Percentiles rank a stretch among this genome's conserved stretches.
phyloP scores from a whole-genome alignment of 2,888 invertebrate genomes.

The Lasioglossum morio region DNA sequence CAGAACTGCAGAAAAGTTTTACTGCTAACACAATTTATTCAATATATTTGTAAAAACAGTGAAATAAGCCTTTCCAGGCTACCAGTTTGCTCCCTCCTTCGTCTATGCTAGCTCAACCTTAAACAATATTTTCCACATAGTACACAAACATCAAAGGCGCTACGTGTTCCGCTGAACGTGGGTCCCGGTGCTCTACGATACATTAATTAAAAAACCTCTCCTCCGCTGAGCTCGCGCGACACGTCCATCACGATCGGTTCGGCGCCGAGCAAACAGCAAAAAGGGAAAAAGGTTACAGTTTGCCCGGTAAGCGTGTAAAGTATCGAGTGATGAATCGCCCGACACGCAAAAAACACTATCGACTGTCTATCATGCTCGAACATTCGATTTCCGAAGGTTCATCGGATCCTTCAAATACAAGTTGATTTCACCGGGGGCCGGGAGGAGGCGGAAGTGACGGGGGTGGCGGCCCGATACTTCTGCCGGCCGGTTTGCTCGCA shows the following conservation, averaged over 20 bases:
- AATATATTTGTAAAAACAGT: not conserved
- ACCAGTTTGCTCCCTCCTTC: not conserved
- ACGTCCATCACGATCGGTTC: not conserved
- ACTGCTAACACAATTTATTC: not conserved
- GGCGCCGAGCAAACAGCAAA: not conserved
- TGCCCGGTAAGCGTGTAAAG: conserved; percentile 15
- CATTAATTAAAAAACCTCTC: conserved; percentile 9
- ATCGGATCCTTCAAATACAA: conserved; percentile 55
- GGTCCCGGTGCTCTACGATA: not conserved
- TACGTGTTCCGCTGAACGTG: not conserved
- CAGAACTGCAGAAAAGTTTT: not conserved
- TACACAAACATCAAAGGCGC: not conserved
- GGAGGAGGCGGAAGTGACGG: not conserved
- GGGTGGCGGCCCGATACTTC: conserved; percentile 47
- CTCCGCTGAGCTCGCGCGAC: not conserved
- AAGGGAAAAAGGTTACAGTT: conserved; percentile 1
- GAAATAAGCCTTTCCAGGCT: conserved; percentile 1
- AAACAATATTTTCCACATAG: not conserved
- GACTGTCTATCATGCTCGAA: conserved; percentile 27
- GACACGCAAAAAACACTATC: conserved; percentile 8
- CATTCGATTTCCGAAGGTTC: conserved; percentile 45
- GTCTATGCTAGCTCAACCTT: not conserved
- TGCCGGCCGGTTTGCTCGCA: conserved; percentile 56
- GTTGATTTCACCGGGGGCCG: conserved; percentile 51
- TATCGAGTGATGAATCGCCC: not conserved